A percentile compares a stretch with the other conserved stretches of the same genome.
Conservation (phyloP, 2,888 invertebrate genomes). For the Lottia gigantea region DNA sequence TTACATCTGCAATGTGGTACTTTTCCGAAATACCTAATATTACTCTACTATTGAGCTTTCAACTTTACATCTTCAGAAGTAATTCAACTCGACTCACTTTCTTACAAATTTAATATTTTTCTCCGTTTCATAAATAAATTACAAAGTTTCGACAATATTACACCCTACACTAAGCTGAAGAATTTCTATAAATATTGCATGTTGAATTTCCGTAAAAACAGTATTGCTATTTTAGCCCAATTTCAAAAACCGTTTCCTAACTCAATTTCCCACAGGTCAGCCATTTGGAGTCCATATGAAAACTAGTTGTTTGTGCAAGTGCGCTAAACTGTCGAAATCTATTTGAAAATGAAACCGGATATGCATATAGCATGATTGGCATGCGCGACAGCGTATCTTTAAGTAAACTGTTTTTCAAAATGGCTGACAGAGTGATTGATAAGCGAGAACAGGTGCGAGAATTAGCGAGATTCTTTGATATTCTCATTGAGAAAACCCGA, state of each 20-base stretch:
- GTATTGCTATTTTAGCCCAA: not conserved
- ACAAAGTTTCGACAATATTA: too few relatives aligned
- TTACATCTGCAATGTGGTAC: too few relatives aligned
- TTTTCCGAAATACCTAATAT: too few relatives aligned
- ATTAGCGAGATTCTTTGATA: not conserved
- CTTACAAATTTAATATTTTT: too few relatives aligned
- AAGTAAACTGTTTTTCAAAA: slow-evolving; percentile 23
- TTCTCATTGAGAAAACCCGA: too few relatives aligned
- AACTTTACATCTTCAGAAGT: too few relatives aligned
- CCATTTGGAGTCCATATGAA: slow-evolving; percentile 3
- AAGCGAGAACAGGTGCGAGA: slow-evolving; percentile 20
- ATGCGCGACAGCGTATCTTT: slow-evolving; percentile 17
- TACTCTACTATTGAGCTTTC: too few relatives aligned
- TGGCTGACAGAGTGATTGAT: slow-evolving; percentile 17
- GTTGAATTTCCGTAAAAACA: too few relatives aligned
- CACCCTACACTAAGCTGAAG: too few relatives aligned
- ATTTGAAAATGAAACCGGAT: slow-evolving; percentile 18
- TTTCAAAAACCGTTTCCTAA: not conserved
- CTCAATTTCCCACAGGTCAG: slow-evolving; percentile 4
- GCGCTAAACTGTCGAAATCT: slow-evolving; percentile 9
- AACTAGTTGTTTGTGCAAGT: not conserved
- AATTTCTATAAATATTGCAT: too few relatives aligned
- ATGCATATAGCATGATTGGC: slow-evolving; percentile 11
- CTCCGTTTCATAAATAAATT: too few relatives aligned
- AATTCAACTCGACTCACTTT: too few relatives aligned